Conservation (phyloP, 2,888 invertebrate genomes). For the Aproaerema taeniolella region DNA sequence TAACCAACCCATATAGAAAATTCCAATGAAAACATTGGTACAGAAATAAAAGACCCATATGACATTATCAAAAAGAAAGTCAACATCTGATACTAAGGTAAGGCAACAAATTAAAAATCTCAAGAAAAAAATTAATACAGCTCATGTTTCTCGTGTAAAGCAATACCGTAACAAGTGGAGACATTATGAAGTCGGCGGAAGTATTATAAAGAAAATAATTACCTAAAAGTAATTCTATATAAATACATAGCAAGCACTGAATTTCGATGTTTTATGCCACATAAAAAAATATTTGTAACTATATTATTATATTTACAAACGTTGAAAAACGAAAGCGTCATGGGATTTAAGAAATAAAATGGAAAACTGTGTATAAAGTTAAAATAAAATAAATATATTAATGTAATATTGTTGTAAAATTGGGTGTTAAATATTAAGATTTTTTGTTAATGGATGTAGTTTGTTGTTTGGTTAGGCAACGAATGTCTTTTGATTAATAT, state of each 20-base stretch:
- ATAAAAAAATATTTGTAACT: slow-evolving; percentile 50
- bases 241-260: slow-evolving; percentile 64
- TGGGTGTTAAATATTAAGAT: slow-evolving; percentile 23
- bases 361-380: slow-evolving; percentile 19
- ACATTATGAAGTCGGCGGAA: neutral
- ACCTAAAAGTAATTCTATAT: slow-evolving; percentile 49
- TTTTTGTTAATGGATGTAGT: slow-evolving; percentile 2
- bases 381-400: slow-evolving; percentile 18
- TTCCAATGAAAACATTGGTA: too few species aligned
- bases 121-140: too few species aligned
- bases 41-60: too few species aligned
- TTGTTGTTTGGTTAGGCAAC: neutral
- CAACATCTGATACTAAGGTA: too few species aligned
- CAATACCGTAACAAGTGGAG: too few species aligned
- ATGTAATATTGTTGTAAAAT: slow-evolving; percentile 29
- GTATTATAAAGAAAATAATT: slow-evolving; percentile 19
- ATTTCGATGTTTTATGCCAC: slow-evolving; percentile 72
- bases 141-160: too few species aligned
- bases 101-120: too few species aligned
- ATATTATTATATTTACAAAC: slow-evolving; percentile 55
- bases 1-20: too few species aligned
- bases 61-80: too few species aligned
- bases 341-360: slow-evolving; percentile 26
- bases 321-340: slow-evolving; percentile 39
- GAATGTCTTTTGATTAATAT: too few species aligned